These are phyloP conservation scores for Paracanthobrama guichenoti DNA, from an alignment of 2,113 vertebrate genomes.

Conservation along the genomic window DNA sequence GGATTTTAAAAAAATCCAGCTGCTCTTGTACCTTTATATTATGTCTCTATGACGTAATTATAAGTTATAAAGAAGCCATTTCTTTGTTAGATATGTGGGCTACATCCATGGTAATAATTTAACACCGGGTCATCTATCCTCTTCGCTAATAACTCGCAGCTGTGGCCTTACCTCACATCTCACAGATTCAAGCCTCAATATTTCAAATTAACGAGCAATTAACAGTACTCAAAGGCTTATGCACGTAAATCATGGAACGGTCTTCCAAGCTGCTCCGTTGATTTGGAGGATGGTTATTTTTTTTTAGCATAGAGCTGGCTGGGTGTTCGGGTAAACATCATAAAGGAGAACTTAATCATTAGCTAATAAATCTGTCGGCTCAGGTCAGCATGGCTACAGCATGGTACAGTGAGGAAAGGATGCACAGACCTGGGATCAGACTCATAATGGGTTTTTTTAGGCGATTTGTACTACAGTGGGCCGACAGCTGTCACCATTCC, in stretches of 20 bases:
- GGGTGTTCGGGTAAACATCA: slow-evolving; percentile 50
- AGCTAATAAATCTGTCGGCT: slow-evolving; percentile 50
- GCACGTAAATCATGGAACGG: slow-evolving; percentile 39
- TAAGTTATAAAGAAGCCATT: slow-evolving; percentile 29
- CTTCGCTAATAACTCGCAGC: slow-evolving; percentile 41
- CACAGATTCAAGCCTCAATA: slow-evolving; percentile 49
- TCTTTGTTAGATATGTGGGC: slow-evolving; percentile 40
- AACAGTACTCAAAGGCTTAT: slow-evolving; percentile 54
- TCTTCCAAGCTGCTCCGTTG: slow-evolving; percentile 21
- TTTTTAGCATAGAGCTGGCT: slow-evolving; percentile 18
- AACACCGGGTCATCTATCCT: slow-evolving; percentile 10
- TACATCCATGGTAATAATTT: slow-evolving; percentile 38
- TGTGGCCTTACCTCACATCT: slow-evolving; percentile 49
- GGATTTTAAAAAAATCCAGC: no score
- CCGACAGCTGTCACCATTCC: slow-evolving; percentile 49
- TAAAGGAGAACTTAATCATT: slow-evolving; percentile 54
- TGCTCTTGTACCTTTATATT: background rate
- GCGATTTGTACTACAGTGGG: slow-evolving; percentile 1
- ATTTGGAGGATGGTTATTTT: slow-evolving; percentile 18
- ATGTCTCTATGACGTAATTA: slow-evolving; percentile 1
- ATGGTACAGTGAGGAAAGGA: background rate
- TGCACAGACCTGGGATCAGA: slow-evolving; percentile 44
- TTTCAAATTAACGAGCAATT: slow-evolving; percentile 57
- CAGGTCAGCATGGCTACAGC: slow-evolving; percentile 25
- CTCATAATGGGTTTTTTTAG: slow-evolving; percentile 34